Evolutionary conservation across 2,797 vertebrate species (phyloP).

Genomic region (Sebastes hopkinsi): DNA sequence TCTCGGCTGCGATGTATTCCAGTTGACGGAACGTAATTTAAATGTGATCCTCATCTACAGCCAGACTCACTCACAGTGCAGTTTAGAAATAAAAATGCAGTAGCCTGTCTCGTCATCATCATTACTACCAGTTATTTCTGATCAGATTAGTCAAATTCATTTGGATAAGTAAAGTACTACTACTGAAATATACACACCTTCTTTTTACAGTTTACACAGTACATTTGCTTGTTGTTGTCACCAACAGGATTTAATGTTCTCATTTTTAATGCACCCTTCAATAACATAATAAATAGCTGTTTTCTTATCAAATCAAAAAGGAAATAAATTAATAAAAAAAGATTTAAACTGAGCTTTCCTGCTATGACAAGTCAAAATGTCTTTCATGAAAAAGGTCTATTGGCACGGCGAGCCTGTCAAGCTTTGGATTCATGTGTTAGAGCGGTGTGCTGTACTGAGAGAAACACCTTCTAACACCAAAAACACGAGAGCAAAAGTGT

Average conservation of each 20-base stretch:
- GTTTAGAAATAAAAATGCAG: neutral
- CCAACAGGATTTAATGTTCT: neutral
- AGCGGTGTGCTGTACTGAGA: neutral
- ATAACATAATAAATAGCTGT: neutral
- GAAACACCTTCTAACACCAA: neutral
- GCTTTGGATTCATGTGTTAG: neutral
- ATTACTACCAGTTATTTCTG: neutral
- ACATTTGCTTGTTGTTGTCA: neutral
- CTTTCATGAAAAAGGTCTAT: neutral
- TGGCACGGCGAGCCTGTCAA: neutral
- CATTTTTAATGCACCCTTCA: neutral
- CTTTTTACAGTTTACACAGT: neutral
- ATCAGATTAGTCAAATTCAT: neutral
- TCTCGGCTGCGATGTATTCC: constrained; percentile 14
- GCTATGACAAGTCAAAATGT: neutral
- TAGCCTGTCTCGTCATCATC: neutral
- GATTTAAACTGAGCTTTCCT: neutral
- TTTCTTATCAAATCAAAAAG: neutral
- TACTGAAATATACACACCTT: neutral
- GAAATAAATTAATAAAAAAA: neutral
- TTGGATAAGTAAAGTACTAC: neutral
- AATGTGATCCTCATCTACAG: constrained; percentile 30
- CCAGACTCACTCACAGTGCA: constrained; percentile 10
- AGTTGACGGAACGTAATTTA: constrained; percentile 30
- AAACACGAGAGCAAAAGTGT: no score